Conservation (phyloP, 2,113 vertebrate species). For the Cranoglanis bouderius region DNA sequence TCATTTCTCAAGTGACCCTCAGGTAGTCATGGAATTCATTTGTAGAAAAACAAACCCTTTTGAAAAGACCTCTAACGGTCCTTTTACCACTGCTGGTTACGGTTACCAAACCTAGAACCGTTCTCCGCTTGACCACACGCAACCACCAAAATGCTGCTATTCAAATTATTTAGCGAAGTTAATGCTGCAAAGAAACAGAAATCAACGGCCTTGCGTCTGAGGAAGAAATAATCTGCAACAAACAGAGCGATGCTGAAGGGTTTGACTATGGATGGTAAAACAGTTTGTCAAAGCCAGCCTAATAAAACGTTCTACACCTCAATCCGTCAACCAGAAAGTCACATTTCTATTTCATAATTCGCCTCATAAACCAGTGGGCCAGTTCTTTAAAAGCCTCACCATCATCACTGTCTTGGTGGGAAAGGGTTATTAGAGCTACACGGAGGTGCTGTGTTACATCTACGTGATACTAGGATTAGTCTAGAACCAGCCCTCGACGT, state of each 20-base stretch:
- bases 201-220: background rate
- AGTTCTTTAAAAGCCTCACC: background rate
- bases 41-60: background rate
- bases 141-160: background rate
- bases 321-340: background rate
- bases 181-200: background rate
- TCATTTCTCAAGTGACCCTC: too few species aligned
- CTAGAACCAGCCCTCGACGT: conserved; percentile 15
- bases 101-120: background rate
- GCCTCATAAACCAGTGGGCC: background rate
- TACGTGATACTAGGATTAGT: background rate
- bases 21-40: background rate
- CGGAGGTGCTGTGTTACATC: background rate
- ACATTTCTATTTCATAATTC: background rate
- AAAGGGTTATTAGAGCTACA: background rate
- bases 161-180: background rate
- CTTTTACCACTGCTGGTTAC: background rate
- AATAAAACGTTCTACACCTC: background rate
- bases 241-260: background rate
- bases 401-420: background rate
- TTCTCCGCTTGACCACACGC: background rate
- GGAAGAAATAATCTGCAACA: background rate
- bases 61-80: background rate
- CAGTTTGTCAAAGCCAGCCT: background rate
- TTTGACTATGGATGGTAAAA: background rate